phyloP scores from a whole-genome alignment of 2,113 vertebrate species.

The Hemichromis elongatus region DNA sequence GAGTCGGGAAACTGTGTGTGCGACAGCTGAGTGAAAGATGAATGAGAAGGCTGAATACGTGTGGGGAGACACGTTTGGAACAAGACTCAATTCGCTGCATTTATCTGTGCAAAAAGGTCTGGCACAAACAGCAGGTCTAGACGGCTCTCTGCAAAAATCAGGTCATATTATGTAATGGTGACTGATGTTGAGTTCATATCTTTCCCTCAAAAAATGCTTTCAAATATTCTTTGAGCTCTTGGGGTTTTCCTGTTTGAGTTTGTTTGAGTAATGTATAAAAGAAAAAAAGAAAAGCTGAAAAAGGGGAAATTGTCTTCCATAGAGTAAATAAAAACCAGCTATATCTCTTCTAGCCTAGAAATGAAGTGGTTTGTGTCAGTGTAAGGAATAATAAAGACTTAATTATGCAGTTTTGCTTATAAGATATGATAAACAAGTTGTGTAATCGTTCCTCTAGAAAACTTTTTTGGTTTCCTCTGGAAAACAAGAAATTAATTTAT shows the following conservation, averaged over 20 bases:
- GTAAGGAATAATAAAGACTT: neutral
- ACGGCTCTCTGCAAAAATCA: neutral
- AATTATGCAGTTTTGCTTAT: neutral
- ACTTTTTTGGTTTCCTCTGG: accelerated
- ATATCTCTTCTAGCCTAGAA: neutral
- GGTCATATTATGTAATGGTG: neutral
- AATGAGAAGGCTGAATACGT: neutral
- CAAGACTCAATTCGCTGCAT: neutral
- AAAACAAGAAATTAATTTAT: neutral
- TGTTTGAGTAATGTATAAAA: accelerated
- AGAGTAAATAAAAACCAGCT: neutral
- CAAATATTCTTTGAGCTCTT: neutral
- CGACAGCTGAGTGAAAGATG: neutral
- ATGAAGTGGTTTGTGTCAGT: neutral
- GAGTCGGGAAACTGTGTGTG: neutral
- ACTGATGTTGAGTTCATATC: neutral
- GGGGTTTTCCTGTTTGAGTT: neutral
- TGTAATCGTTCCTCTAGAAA: neutral
- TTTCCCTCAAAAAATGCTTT: neutral
- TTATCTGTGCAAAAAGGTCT: neutral
- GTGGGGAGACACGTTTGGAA: neutral
- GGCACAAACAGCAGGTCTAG: constrained; percentile 3
- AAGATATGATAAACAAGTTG: neutral
- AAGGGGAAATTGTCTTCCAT: accelerated
- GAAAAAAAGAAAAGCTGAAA: neutral